phyloP scores from a whole-genome alignment of 37 sponge, comb jelly and placozoan genomes.

The Trichoplax adhaerens region DNA sequence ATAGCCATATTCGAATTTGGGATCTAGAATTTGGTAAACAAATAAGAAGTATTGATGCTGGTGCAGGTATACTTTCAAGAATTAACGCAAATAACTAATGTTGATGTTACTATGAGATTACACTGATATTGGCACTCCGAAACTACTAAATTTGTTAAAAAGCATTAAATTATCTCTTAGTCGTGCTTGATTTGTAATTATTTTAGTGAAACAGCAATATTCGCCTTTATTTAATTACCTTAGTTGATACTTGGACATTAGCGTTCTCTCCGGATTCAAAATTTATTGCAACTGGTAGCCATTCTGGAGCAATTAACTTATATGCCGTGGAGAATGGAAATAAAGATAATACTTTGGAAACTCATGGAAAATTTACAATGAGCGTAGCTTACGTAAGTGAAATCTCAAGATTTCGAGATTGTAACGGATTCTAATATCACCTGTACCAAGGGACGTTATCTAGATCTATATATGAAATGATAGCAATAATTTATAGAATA shows the following conservation, averaged over 20 bases:
- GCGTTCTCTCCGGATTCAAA: conserved; percentile 64
- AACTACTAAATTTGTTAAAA: not conserved
- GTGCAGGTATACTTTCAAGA: not conserved
- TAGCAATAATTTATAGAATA: too few relatives aligned
- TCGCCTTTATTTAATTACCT: not conserved
- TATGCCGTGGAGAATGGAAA: conserved; percentile 68
- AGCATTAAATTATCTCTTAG: not conserved
- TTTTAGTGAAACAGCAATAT: not conserved
- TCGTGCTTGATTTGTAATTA: not conserved
- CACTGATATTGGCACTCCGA: not conserved
- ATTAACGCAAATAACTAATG: not conserved
- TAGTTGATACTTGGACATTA: conserved; percentile 90
- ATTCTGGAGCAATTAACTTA: conserved; percentile 80
- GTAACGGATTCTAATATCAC: too few relatives aligned
- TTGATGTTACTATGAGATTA: not conserved
- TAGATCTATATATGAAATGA: too few relatives aligned
- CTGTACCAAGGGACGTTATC: too few relatives aligned
- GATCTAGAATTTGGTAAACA: conserved; percentile 68
- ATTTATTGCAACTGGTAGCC: conserved; percentile 83
- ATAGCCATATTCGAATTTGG: conserved; percentile 79
- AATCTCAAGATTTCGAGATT: too few relatives aligned
- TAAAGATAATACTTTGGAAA: conserved; percentile 65
- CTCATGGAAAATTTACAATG: conserved; percentile 81
- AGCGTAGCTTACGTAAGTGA: conserved; percentile 76
- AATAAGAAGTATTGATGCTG: conserved; percentile 52